A percentile compares a stretch with the other conserved stretches of the same genome.
Evolutionary conservation across 2,113 vertebrate species (phyloP).

Genomic region (Indicator maculatus): DNA sequence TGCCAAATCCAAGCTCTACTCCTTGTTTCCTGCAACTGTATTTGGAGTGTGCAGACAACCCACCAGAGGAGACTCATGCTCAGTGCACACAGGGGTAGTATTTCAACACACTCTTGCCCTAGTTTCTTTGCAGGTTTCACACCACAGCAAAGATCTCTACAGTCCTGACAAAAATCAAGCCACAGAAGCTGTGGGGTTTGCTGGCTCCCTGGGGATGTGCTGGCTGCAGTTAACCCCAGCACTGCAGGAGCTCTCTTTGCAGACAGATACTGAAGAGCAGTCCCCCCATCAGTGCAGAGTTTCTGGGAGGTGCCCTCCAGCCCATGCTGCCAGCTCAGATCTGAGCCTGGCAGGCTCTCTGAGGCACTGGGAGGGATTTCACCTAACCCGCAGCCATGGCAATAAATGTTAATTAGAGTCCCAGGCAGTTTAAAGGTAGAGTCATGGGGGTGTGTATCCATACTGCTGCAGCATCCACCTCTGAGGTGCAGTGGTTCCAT

Average conservation of each 20-base stretch:
- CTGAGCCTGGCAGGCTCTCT: neutral
- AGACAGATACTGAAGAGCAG: neutral
- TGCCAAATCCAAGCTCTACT: neutral
- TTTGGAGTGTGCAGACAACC: neutral
- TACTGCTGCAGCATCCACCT: neutral
- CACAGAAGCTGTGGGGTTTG: neutral
- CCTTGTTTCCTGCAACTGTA: neutral
- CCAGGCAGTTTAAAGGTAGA: neutral
- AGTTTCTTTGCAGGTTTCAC: neutral
- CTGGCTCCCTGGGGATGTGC: neutral
- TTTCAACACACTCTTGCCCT: neutral
- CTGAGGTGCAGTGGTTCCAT: neutral
- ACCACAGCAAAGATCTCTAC: neutral
- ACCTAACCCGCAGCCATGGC: neutral
- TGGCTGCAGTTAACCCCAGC: neutral
- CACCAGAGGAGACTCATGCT: neutral
- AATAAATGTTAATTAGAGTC: neutral
- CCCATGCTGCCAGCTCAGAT: neutral
- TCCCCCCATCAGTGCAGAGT: neutral
- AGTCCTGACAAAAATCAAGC: neutral
- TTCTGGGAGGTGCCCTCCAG: neutral
- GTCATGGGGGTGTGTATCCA: neutral
- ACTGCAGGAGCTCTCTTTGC: neutral
- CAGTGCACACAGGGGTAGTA: neutral
- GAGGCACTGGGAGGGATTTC: neutral